phyloP scores from a whole-genome alignment of 2,797 vertebrate species.

The Pangasius krempfi region DNA sequence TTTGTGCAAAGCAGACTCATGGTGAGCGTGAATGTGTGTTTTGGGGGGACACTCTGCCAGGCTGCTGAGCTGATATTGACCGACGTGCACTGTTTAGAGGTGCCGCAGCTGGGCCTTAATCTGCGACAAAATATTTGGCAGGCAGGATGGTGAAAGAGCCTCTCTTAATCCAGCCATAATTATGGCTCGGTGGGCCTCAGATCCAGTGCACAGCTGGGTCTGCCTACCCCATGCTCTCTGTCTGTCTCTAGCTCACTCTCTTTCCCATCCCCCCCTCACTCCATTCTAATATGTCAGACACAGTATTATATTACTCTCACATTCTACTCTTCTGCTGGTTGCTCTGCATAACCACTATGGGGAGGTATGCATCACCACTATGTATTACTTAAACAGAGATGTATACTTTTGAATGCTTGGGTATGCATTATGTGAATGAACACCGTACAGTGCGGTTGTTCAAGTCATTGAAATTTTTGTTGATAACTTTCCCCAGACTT shows the following conservation, averaged over 20 bases:
- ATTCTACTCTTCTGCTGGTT: conserved; percentile 31
- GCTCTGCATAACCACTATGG: conserved; percentile 40
- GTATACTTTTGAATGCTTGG: neutral
- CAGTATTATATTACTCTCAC: conserved; percentile 51
- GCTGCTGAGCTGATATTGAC: conserved; percentile 50
- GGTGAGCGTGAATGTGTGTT: conserved; percentile 16
- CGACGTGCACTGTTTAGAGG: conserved; percentile 54
- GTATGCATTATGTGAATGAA: neutral
- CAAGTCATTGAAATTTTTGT: neutral
- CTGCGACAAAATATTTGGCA: conserved; percentile 67
- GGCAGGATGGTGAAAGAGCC: conserved; percentile 53
- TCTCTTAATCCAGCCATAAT: conserved; percentile 62
- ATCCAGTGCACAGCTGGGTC: conserved; percentile 50
- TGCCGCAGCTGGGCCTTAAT: conserved; percentile 60
- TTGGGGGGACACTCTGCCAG: conserved; percentile 27
- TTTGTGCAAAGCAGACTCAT: conserved; percentile 48
- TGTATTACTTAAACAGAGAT: conserved; percentile 18
- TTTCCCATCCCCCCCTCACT: conserved; percentile 23
- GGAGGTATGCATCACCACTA: conserved; percentile 9
- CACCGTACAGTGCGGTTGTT: neutral
- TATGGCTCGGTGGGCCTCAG: conserved; percentile 47
- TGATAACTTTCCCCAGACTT: neutral
- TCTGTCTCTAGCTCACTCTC: conserved; percentile 42
- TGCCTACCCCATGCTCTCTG: conserved; percentile 26
- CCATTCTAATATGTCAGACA: conserved; percentile 48